Percentiles rank a stretch among this genome's conserved stretches.
These are phyloP conservation scores for Pyrocoelia pectoralis DNA, from an alignment of 2,888 invertebrate genomes.

Conservation along the genomic window DNA sequence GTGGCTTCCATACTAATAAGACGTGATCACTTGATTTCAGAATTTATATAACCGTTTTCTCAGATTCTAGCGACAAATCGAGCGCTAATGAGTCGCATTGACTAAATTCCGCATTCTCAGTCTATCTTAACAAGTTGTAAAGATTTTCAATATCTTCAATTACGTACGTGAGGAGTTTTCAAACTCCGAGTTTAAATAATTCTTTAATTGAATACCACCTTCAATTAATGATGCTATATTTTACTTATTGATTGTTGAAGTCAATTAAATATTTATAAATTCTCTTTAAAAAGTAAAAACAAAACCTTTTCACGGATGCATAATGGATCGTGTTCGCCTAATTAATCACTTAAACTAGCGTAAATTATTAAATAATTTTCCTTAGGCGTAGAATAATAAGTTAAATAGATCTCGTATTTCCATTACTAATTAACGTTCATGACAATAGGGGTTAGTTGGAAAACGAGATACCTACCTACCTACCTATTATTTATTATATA, in stretches of 20 bases:
- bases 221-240: background rate
- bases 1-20: conserved; percentile 44
- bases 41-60: conserved; percentile 44
- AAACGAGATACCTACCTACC: too few relatives aligned
- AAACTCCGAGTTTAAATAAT: conserved; percentile 25
- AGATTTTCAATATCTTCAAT: conserved; percentile 41
- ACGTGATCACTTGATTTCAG: conserved; percentile 40
- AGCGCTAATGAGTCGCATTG: conserved; percentile 45
- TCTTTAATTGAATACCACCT: conserved; percentile 24
- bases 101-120: conserved; percentile 42
- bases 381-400: too few relatives aligned
- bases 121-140: conserved; percentile 43
- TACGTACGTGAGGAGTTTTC: conserved; percentile 30
- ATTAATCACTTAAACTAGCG: background rate
- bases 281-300: background rate
- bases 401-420: too few relatives aligned
- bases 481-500: too few relatives aligned
- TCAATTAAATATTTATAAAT: background rate
- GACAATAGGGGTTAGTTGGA: too few relatives aligned
- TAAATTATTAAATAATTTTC: background rate
- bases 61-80: conserved; percentile 43
- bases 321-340: background rate
- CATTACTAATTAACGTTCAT: too few relatives aligned
- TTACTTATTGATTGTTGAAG: background rate
- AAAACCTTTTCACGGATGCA: too few relatives aligned